These are phyloP conservation scores for Ictidomys tridecemlineatus DNA, from an alignment of 2,113 vertebrate species.

Conservation along the genomic window DNA sequence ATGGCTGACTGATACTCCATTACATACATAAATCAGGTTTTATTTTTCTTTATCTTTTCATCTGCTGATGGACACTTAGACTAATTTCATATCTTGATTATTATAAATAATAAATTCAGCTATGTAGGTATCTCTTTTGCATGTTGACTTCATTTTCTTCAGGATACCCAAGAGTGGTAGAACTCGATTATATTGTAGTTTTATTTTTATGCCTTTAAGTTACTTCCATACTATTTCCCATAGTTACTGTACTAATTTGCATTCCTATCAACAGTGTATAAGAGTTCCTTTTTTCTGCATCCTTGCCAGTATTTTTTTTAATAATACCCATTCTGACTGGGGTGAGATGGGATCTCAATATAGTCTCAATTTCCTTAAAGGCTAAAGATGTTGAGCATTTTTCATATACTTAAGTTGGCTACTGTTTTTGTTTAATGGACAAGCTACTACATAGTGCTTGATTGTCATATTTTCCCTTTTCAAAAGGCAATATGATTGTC, in stretches of 20 bases:
- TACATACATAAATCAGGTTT: not conserved
- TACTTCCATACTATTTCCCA: not conserved
- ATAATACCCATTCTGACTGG: not conserved
- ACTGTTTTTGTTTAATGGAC: constrained; percentile 67
- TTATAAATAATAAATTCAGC: not conserved
- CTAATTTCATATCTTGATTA: not conserved
- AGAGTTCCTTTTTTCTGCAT: not conserved
- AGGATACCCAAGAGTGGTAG: not conserved
- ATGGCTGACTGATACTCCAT: not conserved
- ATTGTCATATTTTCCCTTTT: not conserved
- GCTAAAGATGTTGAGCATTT: not conserved
- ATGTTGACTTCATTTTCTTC: not conserved
- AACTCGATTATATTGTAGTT: not conserved
- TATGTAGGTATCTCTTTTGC: not conserved
- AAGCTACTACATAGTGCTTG: constrained; percentile 45
- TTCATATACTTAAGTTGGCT: not conserved
- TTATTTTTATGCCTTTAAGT: not conserved
- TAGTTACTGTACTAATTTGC: not conserved
- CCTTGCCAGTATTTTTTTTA: not conserved
- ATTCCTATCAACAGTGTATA: not conserved
- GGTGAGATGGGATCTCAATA: not conserved
- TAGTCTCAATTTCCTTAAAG: not conserved
- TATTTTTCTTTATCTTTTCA: not conserved
- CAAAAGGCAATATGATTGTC: constrained; percentile 45
- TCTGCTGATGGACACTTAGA: not conserved